phyloP scores from a whole-genome alignment of 2,113 vertebrate species.

The Sigmodon hispidus region DNA sequence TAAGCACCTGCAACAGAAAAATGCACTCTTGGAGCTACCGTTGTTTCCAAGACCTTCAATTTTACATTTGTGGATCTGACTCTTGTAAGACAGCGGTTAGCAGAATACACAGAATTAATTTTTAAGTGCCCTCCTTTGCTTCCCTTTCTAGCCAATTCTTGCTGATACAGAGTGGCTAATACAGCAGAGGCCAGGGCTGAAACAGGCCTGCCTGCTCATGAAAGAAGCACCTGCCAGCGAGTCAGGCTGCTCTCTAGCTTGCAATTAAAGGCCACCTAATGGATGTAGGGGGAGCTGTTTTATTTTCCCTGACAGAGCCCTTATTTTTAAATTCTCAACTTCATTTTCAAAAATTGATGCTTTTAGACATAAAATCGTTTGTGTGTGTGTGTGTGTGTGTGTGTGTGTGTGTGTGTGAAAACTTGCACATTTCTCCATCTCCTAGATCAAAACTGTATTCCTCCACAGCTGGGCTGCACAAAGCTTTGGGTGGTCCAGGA shows the following conservation, averaged over 20 bases:
- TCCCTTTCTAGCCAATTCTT: not conserved
- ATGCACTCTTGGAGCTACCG: not conserved
- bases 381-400: too few species aligned
- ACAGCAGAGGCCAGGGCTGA: not conserved
- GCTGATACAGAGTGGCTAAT: not conserved
- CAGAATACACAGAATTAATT: constrained; percentile 50
- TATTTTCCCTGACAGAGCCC: constrained; percentile 74
- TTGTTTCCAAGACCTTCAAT: not conserved
- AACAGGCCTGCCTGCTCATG: constrained; percentile 19
- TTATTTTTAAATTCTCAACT: constrained; percentile 76
- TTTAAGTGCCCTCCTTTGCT: constrained; percentile 54
- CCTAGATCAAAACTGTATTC: constrained; percentile 52
- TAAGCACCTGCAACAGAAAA: constrained; percentile 22
- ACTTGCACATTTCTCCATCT: constrained; percentile 23
- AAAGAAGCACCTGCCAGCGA: constrained; percentile 71
- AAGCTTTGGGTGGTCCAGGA: not conserved
- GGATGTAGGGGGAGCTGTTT: constrained; percentile 67
- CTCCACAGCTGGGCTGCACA: constrained; percentile 1
- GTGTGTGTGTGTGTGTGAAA: too few species aligned
- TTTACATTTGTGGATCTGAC: not conserved
- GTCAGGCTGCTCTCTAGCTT: constrained; percentile 67
- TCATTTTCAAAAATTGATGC: constrained; percentile 73
- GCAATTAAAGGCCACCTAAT: constrained; percentile 74
- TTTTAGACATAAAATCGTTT: constrained; percentile 68
- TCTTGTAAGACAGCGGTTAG: not conserved